A percentile compares a stretch with the other conserved stretches of the same genome.
Evolutionary conservation across 2,113 vertebrate genomes (phyloP).

Genomic region (Tupaia chinensis): DNA sequence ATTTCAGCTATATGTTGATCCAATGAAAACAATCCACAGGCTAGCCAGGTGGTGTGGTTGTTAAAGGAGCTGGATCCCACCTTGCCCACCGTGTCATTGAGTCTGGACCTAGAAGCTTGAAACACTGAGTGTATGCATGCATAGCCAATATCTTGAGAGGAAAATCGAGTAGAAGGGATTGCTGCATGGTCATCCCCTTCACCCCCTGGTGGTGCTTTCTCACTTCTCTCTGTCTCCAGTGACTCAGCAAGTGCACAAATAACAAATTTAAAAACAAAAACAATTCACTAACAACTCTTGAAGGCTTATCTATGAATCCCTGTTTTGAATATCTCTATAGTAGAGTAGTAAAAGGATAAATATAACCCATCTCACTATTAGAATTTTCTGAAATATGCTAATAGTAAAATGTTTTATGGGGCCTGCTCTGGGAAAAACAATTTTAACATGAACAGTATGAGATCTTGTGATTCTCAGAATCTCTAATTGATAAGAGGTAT

Average conservation of each 20-base stretch:
- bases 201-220: too few relatives aligned
- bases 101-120: too few relatives aligned
- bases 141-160: too few relatives aligned
- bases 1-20: constrained; percentile 42
- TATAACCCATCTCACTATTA: background rate
- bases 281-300: constrained; percentile 6
- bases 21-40: constrained; percentile 37
- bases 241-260: too few relatives aligned
- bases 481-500: background rate
- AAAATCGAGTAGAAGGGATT: too few relatives aligned
- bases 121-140: too few relatives aligned
- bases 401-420: constrained; percentile 31
- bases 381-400: constrained; percentile 55
- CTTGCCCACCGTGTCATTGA: too few relatives aligned
- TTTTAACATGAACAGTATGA: constrained; percentile 20
- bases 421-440: background rate
- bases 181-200: too few relatives aligned
- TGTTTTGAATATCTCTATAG: background rate
- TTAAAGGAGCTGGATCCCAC: too few relatives aligned
- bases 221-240: too few relatives aligned
- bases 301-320: background rate
- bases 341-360: constrained; percentile 33
- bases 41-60: too few relatives aligned
- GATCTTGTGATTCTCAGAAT: background rate
- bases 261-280: too few relatives aligned